Base-by-base conservation (phyloP, 2,888 invertebrate genomes). In the Mycalesis mineus region DNA sequence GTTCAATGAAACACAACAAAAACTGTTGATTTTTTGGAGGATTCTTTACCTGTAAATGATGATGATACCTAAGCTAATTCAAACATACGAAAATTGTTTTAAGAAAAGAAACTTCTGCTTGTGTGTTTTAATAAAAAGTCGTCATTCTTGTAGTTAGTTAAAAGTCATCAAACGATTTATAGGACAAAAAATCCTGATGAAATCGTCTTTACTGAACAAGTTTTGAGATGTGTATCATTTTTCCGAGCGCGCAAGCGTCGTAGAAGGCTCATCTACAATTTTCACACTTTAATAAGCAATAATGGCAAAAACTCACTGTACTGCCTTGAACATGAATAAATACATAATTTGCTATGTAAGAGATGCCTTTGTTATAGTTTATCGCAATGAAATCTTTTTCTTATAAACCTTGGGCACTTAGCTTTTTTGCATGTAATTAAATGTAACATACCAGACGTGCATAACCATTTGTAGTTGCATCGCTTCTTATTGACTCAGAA, bases 321-420 rank as follows among this genome's bases (percentile, higher is more conserved):
- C 58, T 62, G 68, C 68, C 68, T 62, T 65, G 70, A 65, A 64
- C 48, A 5, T 28, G 31, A 49, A 48, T 55, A 55, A 37, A 67
- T 71, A 72, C 72, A 75, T 78, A 80, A 82, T 80, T 68, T 58
- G 62, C 68, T 70, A 70, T 53, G 59, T 64, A 63, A 66, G 61
- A 65, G 60, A 58, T 60, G 60, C 57, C 65, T 71, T 72, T 69
- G 71, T 71, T 70, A 61, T 63, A 62, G 42, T 60, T 65, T 65
- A 70, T 70, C 62, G 49, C 60, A 69, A 69, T 75, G 61, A 71
- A 68, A 75, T 75, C 68, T 74, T 65, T 68, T 57, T 62, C 65
- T 73, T 72, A 73, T 68, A 67, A 47, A 49, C 52, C 59, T 62
- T 66, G 51, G 58, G 58, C 51, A 51, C 31, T 47, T 33, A 33